phyloP scores from a whole-genome alignment of 2,888 invertebrate genomes.

The Chymomyza procnemis region DNA sequence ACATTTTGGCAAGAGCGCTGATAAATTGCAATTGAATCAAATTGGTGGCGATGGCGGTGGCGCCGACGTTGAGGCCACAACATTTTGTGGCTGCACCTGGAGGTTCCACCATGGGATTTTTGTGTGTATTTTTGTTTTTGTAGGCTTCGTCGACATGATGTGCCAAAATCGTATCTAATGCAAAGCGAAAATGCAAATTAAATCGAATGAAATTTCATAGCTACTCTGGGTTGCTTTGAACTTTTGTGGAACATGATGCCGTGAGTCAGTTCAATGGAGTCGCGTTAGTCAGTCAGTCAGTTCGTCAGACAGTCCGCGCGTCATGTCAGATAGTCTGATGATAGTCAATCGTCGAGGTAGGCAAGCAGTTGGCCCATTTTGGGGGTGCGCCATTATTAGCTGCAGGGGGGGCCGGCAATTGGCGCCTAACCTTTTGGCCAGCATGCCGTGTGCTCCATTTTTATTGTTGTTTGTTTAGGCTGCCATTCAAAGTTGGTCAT shows the following conservation, averaged over 20 bases:
- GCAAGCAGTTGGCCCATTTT: background rate
- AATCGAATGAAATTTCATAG: conserved; percentile 45
- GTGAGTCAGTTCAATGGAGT: too few species aligned
- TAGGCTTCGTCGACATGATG: background rate
- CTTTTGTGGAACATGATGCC: background rate
- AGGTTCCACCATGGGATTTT: background rate
- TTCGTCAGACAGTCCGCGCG: background rate
- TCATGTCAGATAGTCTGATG: background rate
- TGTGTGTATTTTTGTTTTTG: background rate
- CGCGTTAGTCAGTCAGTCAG: background rate
- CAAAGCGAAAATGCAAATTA: conserved; percentile 48
- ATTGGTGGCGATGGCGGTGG: background rate
- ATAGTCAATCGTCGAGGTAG: background rate
- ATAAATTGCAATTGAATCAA: conserved; percentile 39
- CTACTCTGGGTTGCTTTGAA: conserved; percentile 33
- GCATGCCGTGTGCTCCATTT: conserved; percentile 52
- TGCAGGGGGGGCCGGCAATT: conserved; percentile 15
- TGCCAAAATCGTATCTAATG: conserved; percentile 3
- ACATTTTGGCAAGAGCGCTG: conserved; percentile 38
- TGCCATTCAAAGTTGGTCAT: background rate
- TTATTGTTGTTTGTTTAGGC: conserved; percentile 13
- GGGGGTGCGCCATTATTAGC: conserved; percentile 49
- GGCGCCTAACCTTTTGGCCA: conserved; percentile 67
- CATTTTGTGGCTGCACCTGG: conserved; percentile 2
- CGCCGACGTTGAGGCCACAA: background rate